Evolutionary conservation across 2,113 vertebrate species (phyloP).

Genomic region (Odontophorus gujanensis): DNA sequence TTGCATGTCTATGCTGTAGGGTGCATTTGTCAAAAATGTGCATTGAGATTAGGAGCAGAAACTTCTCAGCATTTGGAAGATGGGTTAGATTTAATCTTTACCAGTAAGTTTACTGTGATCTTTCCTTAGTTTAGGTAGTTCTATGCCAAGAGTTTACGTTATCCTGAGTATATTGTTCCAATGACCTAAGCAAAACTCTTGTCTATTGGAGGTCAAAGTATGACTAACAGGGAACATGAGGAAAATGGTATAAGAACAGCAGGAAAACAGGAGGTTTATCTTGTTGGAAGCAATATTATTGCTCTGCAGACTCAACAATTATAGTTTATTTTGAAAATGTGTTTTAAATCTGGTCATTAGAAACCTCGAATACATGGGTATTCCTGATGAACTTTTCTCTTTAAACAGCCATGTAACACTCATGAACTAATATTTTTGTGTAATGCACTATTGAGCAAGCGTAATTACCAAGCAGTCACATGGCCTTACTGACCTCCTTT

Average conservation of each 20-base stretch:
- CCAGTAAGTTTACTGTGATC: background rate
- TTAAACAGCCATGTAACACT: conserved; percentile 44
- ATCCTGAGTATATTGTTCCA: background rate
- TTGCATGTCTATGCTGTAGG: background rate
- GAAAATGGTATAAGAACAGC: background rate
- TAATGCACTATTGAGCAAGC: conserved; percentile 56
- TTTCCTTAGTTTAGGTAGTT: background rate
- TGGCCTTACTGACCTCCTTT: conserved; percentile 73
- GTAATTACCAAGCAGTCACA: conserved; percentile 58
- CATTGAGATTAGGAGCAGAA: background rate
- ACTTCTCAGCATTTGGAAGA: background rate
- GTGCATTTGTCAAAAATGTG: background rate
- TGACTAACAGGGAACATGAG: background rate
- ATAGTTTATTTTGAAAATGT: rapidly evolving
- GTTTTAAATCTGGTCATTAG: background rate
- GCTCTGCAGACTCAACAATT: background rate
- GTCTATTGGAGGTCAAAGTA: background rate
- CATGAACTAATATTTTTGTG: conserved; percentile 53
- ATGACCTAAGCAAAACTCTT: background rate
- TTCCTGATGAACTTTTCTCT: conserved; percentile 26
- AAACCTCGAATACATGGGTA: background rate
- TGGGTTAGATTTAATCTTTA: background rate
- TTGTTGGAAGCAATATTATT: background rate
- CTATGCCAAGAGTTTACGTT: background rate
- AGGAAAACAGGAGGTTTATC: background rate